Conservation (phyloP, 2,113 vertebrate species). For the Platysteira castanea region DNA sequence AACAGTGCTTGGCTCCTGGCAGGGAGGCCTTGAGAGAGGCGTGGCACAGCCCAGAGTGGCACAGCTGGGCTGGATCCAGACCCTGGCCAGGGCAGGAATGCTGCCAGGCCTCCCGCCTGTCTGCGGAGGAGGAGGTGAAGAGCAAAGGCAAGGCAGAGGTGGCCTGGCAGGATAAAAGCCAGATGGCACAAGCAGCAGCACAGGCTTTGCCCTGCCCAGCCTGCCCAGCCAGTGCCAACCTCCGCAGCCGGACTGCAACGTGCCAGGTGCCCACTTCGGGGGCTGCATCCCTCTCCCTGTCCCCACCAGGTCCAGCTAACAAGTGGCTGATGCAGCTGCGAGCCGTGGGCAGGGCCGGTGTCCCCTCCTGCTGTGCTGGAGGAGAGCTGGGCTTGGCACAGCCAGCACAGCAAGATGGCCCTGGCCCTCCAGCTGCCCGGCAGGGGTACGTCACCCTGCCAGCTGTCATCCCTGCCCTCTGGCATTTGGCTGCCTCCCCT, state of each 20-base stretch:
- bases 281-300: not conserved
- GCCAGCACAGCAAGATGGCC: not conserved
- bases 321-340: not conserved
- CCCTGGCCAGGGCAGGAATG: not conserved
- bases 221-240: not conserved
- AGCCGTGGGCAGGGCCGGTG: not conserved
- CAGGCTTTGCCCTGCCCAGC: not conserved
- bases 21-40: not conserved
- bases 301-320: not conserved
- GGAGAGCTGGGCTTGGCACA: not conserved
- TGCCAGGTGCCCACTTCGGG: fast-evolving
- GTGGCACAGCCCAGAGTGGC: not conserved
- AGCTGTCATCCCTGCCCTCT: not conserved
- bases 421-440: not conserved
- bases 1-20: not conserved
- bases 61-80: not conserved
- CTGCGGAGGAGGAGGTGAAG: not conserved
- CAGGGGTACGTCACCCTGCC: not conserved
- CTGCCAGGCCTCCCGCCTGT: not conserved
- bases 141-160: not conserved
- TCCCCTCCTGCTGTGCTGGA: not conserved
- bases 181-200: not conserved
- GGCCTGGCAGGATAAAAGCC: not conserved
- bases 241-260: fast-evolving
- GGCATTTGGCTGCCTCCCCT: not conserved